Base-by-base conservation (phyloP, 2,888 invertebrate genomes). In the Sarcophaga variegata region DNA sequence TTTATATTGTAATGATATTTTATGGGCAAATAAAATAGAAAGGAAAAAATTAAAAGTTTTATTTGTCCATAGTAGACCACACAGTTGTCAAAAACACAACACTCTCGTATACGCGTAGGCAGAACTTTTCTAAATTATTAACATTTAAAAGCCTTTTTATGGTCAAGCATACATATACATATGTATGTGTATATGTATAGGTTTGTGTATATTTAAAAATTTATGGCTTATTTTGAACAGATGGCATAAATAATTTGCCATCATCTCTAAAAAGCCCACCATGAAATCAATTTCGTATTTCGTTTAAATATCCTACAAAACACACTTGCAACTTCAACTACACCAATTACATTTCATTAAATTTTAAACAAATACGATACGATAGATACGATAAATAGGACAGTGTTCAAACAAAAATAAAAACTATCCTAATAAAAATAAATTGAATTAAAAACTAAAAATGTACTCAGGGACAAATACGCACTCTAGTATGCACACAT, bases 211-310 rank as follows among this genome's bases (percentile, higher is more conserved):
- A 76, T 75, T 82, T 83, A 70, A 86, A 85, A 59, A 80, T 87
- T 84, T 81, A 87, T 81, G 49, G 77, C 80, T 11, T 83, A 80
- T 88, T 87, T 86, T 49, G 47, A 81, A 72, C 88, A 88, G 86
- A 86, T 87, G 88, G 84, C 83, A 81, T 77, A 87, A 85, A 86
- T 87, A 85, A 87, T 85, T 71, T 74, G 60, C 81, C 83, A 81
- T 80, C 80, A 81, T 81, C 72, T 72, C 76, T 80, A 76, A 82
- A 86, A 76, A 60, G 54, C 37, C 63, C 76, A 82, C 82, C 67
- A 83, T 80, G 72, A 81, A 83, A 86, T 86, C 83, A 77, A 80
- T 86, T 86, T 83, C 76, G 71, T 76, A 75, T 80, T 82, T 37
- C 37, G 37, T 37, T 82, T 82, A 82, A 82, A 77, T 77, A 83